Percentiles rank a stretch among this genome's conserved stretches.
These are phyloP conservation scores for Trichonephila clavata DNA, from an alignment of 1,140 invertebrate species.

Conservation along the genomic window DNA sequence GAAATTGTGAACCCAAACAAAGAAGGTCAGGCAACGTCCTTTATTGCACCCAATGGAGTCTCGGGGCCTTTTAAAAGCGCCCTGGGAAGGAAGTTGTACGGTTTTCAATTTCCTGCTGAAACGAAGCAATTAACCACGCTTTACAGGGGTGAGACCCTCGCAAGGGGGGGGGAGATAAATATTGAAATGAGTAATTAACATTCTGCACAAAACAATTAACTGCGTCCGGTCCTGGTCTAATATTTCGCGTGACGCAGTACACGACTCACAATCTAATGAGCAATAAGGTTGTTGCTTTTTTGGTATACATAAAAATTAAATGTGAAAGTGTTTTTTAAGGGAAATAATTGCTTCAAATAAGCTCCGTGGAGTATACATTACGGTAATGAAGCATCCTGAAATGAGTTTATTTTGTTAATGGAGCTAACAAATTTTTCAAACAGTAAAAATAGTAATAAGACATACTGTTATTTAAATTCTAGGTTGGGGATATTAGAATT, in stretches of 20 bases:
- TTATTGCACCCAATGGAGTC: neutral
- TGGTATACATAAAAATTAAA: neutral
- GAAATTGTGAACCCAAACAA: conserved; percentile 66
- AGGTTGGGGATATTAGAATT: too few relatives aligned
- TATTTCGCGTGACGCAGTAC: conserved; percentile 18
- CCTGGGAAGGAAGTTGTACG: conserved; percentile 51
- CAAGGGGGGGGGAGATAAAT: neutral
- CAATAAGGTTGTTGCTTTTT: neutral
- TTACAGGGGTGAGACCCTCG: neutral
- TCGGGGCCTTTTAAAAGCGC: neutral
- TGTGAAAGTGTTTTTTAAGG: neutral
- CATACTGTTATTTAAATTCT: too few relatives aligned
- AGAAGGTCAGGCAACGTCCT: conserved; percentile 6
- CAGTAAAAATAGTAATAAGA: too few relatives aligned
- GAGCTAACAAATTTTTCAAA: conserved; percentile 38
- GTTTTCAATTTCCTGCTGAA: conserved; percentile 68
- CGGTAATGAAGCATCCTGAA: neutral
- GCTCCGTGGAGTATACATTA: conserved; percentile 41
- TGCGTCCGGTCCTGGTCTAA: neutral
- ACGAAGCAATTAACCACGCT: conserved; percentile 28
- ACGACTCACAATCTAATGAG: conserved; percentile 8
- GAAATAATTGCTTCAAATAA: conserved; percentile 57
- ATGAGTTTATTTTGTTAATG: neutral
- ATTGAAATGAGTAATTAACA: conserved; percentile 71
- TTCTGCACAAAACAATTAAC: conserved; percentile 69